phyloP scores from a whole-genome alignment of 1,140 invertebrate genomes.

The Aphaenogaster ashmeadi region DNA sequence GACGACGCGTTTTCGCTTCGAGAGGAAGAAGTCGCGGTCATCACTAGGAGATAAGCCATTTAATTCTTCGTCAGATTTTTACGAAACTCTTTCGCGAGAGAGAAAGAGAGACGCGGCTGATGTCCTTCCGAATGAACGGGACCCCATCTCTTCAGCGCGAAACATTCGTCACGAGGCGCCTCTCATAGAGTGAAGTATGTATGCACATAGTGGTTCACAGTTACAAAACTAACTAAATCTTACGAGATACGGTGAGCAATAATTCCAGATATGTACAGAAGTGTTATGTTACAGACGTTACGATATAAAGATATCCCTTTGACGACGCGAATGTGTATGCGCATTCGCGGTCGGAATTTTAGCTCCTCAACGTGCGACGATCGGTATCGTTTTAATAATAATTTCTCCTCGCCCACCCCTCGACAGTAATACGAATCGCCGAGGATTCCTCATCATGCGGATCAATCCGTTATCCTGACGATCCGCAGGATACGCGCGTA shows the following conservation, averaged over 20 bases:
- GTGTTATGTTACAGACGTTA: slow-evolving; percentile 84
- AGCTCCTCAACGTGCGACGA: slow-evolving; percentile 60
- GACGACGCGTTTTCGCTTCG: slow-evolving; percentile 25
- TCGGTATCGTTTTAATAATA: slow-evolving; percentile 54
- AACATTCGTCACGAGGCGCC: slow-evolving; percentile 44
- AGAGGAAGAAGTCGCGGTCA: slow-evolving; percentile 52
- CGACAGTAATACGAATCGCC: slow-evolving; percentile 42
- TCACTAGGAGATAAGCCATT: slow-evolving; percentile 16
- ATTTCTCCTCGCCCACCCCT: background rate
- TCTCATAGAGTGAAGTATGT: slow-evolving; percentile 70
- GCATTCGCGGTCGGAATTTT: slow-evolving; percentile 49
- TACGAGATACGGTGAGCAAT: slow-evolving; percentile 86
- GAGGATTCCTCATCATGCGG: slow-evolving; percentile 51
- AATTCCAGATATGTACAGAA: slow-evolving; percentile 87
- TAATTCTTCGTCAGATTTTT: slow-evolving; percentile 49
- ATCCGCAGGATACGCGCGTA: slow-evolving; percentile 64
- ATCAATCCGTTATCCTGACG: slow-evolving; percentile 63
- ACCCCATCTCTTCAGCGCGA: background rate
- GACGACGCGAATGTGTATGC: slow-evolving; percentile 70
- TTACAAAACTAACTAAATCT: slow-evolving; percentile 87
- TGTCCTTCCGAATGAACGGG: background rate
- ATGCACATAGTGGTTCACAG: slow-evolving; percentile 79
- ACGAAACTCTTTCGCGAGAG: slow-evolving; percentile 15
- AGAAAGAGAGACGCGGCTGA: background rate
- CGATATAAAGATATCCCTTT: slow-evolving; percentile 81